phyloP scores from a whole-genome alignment of 2,888 invertebrate genomes.

The Crepidodera aurea region DNA sequence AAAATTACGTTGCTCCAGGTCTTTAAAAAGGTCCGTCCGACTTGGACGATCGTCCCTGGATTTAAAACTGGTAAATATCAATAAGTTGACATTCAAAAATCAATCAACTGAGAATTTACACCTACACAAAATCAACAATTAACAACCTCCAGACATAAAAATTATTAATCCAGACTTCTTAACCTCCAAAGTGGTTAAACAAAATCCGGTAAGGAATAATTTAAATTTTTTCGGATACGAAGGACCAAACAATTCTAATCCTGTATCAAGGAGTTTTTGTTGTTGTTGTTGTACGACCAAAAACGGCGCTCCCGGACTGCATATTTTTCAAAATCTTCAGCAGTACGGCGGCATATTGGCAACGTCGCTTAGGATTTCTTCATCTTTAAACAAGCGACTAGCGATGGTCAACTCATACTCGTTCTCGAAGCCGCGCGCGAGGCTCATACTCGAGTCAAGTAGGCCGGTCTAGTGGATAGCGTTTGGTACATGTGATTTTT shows the following conservation, averaged over 20 bases:
- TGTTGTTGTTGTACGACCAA: no score
- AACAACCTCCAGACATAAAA: conserved; percentile 1
- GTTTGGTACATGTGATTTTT: conserved; percentile 39
- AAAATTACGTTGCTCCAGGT: no score
- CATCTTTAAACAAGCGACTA: conserved; percentile 40
- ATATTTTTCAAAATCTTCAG: no score
- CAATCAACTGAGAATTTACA: background rate
- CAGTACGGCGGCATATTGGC: background rate
- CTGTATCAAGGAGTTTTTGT: background rate
- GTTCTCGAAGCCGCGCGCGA: conserved; percentile 46
- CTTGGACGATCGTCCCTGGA: no score
- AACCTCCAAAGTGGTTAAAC: no score
- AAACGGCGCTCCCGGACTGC: no score
- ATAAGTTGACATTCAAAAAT: background rate
- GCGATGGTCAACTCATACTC: conserved; percentile 42
- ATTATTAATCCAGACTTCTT: background rate
- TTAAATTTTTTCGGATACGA: background rate
- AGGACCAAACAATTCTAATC: background rate
- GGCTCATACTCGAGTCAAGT: conserved; percentile 37
- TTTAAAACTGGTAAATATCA: no score
- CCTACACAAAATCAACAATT: conserved; percentile 1
- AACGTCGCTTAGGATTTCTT: conserved; percentile 38
- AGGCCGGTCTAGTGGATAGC: conserved; percentile 38
- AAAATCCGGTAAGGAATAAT: background rate
- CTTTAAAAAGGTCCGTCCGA: no score